These are phyloP conservation scores for Nephotettix cincticeps DNA, from an alignment of 1,140 invertebrate species.

Conservation along the genomic window DNA sequence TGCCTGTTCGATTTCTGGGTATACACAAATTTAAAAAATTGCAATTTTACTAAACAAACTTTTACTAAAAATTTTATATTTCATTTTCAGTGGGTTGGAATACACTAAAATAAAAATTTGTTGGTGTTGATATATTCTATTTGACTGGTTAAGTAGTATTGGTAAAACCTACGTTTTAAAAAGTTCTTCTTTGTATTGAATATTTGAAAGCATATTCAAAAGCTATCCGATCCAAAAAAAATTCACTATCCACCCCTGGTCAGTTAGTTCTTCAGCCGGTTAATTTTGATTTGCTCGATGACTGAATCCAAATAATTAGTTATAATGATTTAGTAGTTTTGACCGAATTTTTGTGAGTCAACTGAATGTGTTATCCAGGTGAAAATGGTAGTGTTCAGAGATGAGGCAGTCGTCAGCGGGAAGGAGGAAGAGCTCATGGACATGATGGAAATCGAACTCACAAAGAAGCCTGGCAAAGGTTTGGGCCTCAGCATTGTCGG, in stretches of 20 bases:
- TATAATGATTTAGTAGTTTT: constrained; percentile 43
- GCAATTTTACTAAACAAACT: too few relatives aligned
- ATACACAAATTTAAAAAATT: too few relatives aligned
- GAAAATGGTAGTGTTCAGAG: constrained; percentile 85
- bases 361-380: constrained; percentile 65
- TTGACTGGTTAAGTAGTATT: not conserved
- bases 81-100: too few relatives aligned
- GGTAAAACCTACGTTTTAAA: too few relatives aligned
- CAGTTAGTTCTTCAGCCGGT: not conserved
- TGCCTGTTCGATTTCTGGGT: too few relatives aligned
- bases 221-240: too few relatives aligned
- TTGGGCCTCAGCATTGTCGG: constrained; percentile 89
- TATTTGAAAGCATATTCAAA: too few relatives aligned
- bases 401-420: constrained; percentile 57
- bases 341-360: too few relatives aligned
- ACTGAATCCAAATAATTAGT: constrained; percentile 27
- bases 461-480: constrained; percentile 90
- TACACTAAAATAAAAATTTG: too few relatives aligned
- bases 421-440: constrained; percentile 73
- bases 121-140: not conserved
- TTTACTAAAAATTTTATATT: too few relatives aligned
- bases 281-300: not conserved
- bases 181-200: too few relatives aligned
- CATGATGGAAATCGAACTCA: constrained; percentile 84
- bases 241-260: too few relatives aligned